Percentiles rank a stretch among this genome's conserved stretches.
Conservation (phyloP, 2,888 invertebrate genomes). For the Torymus auratus region DNA sequence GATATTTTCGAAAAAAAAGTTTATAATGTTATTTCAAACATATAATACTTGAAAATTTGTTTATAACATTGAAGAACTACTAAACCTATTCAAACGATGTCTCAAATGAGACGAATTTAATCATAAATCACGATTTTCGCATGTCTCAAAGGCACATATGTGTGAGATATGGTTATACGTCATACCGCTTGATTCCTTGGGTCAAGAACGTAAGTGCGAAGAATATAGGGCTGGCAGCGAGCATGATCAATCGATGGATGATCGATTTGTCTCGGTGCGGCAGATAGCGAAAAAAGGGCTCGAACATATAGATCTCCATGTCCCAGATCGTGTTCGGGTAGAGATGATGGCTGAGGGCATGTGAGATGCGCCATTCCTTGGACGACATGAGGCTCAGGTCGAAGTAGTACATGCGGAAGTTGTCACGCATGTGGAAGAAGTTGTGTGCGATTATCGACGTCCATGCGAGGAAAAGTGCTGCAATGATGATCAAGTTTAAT, state of each 20-base stretch:
- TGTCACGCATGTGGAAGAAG: slow-evolving; percentile 86
- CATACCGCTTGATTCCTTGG: slow-evolving; percentile 77
- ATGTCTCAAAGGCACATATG: no score
- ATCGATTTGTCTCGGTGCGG: slow-evolving; percentile 78
- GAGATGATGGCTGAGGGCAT: slow-evolving; percentile 87
- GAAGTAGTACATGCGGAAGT: slow-evolving; percentile 88
- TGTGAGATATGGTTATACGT: no score
- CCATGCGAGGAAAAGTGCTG: slow-evolving; percentile 70
- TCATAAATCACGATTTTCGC: no score
- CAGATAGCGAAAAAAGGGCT: slow-evolving; percentile 83
- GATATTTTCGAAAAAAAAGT: no score
- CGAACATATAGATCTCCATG: slow-evolving; percentile 83
- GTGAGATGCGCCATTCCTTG: slow-evolving; percentile 85
- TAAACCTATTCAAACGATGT: no score
- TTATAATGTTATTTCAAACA: no score
- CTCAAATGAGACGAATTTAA: no score
- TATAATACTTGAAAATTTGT: no score
- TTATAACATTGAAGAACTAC: no score
- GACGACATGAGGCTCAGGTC: slow-evolving; percentile 84
- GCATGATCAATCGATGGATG: slow-evolving; percentile 78
- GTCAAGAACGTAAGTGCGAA: slow-evolving; percentile 73
- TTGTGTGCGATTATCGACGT: slow-evolving; percentile 84
- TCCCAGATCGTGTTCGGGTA: slow-evolving; percentile 88
- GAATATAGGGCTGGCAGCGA: slow-evolving; percentile 78
- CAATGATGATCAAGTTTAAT: neutral